phyloP scores from a whole-genome alignment of 2,888 invertebrate species.

The Mechanitis messenoides region DNA sequence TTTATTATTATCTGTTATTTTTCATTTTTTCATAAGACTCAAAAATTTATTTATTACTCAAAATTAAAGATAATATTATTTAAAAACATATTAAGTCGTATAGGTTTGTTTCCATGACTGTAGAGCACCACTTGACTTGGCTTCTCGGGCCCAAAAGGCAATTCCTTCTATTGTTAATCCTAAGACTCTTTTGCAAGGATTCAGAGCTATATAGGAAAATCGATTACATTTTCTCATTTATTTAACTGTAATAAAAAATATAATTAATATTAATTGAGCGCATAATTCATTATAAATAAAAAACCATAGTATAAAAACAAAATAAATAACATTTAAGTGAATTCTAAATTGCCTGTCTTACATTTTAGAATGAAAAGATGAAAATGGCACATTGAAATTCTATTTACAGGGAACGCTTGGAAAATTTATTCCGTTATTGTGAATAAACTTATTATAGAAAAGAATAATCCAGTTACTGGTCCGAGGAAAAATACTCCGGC shows the following conservation, averaged over 20 bases:
- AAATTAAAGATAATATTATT: no score
- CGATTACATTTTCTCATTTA: no score
- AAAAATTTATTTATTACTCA: constrained; percentile 5
- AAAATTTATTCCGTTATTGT: constrained; percentile 58
- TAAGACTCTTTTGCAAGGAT: constrained; percentile 52
- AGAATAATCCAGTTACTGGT: constrained; percentile 66
- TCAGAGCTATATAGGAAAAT: no score
- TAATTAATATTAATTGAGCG: no score
- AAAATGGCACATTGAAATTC: constrained; percentile 34
- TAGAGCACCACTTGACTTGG: constrained; percentile 40
- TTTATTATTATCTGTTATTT: no score
- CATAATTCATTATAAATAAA: neutral
- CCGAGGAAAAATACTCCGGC: constrained; percentile 44
- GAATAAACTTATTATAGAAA: constrained; percentile 70
- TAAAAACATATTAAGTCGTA: no score
- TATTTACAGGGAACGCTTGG: constrained; percentile 36
- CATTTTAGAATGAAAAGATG: constrained; percentile 24
- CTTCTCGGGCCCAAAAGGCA: constrained; percentile 63
- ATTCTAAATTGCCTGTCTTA: constrained; percentile 28
- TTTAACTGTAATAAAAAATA: no score
- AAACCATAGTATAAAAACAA: constrained; percentile 10
- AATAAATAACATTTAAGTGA: constrained; percentile 21
- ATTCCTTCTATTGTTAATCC: constrained; percentile 70
- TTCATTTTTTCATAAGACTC: no score
- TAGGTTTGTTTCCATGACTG: constrained; percentile 40